These are phyloP conservation scores for Harpagifer antarcticus DNA, from an alignment of 2,797 vertebrate species.

Conservation along the genomic window DNA sequence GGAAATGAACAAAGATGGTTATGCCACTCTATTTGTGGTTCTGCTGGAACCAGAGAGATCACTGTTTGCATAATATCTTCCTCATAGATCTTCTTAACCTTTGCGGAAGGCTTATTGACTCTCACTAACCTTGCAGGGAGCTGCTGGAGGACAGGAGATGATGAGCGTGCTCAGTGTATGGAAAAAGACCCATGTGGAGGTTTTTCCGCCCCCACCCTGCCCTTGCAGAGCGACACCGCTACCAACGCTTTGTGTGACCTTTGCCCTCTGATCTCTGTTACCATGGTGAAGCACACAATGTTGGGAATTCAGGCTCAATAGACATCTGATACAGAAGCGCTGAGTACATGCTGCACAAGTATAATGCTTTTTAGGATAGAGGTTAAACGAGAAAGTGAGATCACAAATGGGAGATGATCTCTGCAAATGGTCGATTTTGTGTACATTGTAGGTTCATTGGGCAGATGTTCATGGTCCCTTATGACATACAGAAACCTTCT, in stretches of 20 bases:
- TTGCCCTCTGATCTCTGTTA: slow-evolving; percentile 77
- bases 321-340: slow-evolving; percentile 28
- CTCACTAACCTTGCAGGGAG: slow-evolving; percentile 74
- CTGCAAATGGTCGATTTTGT: slow-evolving; percentile 9
- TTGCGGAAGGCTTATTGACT: slow-evolving; percentile 78
- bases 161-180: slow-evolving; percentile 73
- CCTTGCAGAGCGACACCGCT: slow-evolving; percentile 55
- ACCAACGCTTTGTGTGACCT: slow-evolving; percentile 73
- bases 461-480: slow-evolving; percentile 7
- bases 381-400: slow-evolving; percentile 27
- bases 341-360: slow-evolving; percentile 24
- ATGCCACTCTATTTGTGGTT: slow-evolving; percentile 71
- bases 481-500: background rate
- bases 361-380: slow-evolving; percentile 16
- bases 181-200: slow-evolving; percentile 63
- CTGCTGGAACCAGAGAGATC: slow-evolving; percentile 57
- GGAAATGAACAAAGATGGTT: slow-evolving; percentile 61
- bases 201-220: slow-evolving; percentile 63
- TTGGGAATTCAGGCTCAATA: slow-evolving; percentile 37
- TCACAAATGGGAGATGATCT: background rate
- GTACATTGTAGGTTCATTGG: background rate
- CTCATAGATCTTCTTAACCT: slow-evolving; percentile 79
- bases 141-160: slow-evolving; percentile 74
- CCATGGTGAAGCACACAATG: slow-evolving; percentile 74
- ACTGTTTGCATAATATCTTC: slow-evolving; percentile 74